Percentiles rank a stretch among this genome's conserved stretches.
Conservation (phyloP, 1,140 invertebrate genomes). For the Ditylenchus dipsaci region DNA sequence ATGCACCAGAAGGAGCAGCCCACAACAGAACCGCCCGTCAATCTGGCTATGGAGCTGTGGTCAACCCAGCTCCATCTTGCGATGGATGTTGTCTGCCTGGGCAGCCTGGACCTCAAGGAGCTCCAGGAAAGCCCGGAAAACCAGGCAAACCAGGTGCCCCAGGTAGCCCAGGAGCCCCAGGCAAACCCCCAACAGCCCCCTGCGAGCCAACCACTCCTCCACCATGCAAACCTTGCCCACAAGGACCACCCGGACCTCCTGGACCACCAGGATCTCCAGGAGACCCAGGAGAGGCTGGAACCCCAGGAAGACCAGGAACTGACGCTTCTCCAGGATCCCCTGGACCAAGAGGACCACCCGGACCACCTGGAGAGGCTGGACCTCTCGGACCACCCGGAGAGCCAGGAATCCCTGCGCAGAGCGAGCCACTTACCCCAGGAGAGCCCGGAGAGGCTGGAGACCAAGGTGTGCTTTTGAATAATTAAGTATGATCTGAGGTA, state of each 20-base stretch:
- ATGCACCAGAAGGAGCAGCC: slow-evolving; percentile 22
- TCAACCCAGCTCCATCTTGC: slow-evolving; percentile 29
- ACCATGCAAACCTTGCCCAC: slow-evolving; percentile 44
- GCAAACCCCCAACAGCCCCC: slow-evolving; percentile 29
- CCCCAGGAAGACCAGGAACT: slow-evolving; percentile 31
- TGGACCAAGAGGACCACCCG: slow-evolving; percentile 40
- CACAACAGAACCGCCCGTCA: slow-evolving; percentile 41
- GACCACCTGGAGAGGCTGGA: slow-evolving; percentile 30
- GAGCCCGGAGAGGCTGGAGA: slow-evolving; percentile 56
- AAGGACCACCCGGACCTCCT: slow-evolving; percentile 33
- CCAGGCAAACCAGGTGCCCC: slow-evolving; percentile 36
- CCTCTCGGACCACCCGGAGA: slow-evolving; percentile 48
- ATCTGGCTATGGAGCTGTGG: slow-evolving; percentile 30
- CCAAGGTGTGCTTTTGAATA: slow-evolving; percentile 31
- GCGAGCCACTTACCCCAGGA: slow-evolving; percentile 54
- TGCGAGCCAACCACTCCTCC: slow-evolving; percentile 41
- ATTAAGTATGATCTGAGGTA: background rate
- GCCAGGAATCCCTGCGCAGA: slow-evolving; percentile 48
- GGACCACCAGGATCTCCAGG: slow-evolving; percentile 33
- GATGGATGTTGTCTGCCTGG: slow-evolving; percentile 31
- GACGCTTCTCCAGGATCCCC: slow-evolving; percentile 42
- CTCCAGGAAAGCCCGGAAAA: slow-evolving; percentile 20
- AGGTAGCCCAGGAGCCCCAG: slow-evolving; percentile 35
- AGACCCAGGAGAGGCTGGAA: slow-evolving; percentile 26
- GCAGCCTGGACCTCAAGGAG: slow-evolving; percentile 28